Evolutionary conservation across 1,140 invertebrate genomes (phyloP).

Genomic region (Calosoma granatense): DNA sequence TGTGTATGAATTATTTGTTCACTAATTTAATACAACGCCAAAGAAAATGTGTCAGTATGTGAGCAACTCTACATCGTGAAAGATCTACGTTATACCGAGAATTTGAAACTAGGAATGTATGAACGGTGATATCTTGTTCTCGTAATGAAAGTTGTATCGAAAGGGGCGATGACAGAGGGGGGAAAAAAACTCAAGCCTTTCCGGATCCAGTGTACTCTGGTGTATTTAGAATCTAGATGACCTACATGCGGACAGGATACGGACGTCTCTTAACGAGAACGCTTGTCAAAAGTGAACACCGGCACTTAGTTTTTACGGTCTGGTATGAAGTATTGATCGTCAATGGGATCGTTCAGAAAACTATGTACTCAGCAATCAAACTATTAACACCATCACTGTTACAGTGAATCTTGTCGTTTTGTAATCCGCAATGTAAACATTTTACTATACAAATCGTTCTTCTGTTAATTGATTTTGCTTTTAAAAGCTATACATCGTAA

Average conservation of each 20-base stretch:
- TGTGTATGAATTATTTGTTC: too few species aligned
- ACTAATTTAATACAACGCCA: too few species aligned
- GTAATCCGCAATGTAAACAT: too few species aligned
- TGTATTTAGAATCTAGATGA: neutral
- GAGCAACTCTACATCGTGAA: neutral
- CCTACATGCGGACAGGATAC: neutral
- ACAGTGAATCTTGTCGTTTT: too few species aligned
- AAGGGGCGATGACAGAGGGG: neutral
- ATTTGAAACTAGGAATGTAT: neutral
- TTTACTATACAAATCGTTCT: too few species aligned
- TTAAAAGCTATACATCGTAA: too few species aligned
- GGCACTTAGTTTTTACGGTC: neutral
- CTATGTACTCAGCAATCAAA: too few species aligned
- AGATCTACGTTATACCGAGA: neutral
- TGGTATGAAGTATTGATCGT: constrained; percentile 1
- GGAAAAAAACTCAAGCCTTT: neutral
- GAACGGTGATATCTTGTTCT: constrained; percentile 1
- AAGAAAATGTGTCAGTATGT: neutral
- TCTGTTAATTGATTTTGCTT: too few species aligned
- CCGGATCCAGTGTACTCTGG: neutral
- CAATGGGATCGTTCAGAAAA: neutral
- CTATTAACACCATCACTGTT: too few species aligned
- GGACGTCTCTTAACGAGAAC: neutral
- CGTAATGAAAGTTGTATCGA: constrained; percentile 5
- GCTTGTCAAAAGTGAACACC: constrained; percentile 6